Evolutionary conservation across 2,888 invertebrate genomes (phyloP), one percentile per base, ranked within the genome.

Genomic region (Maniola hyperantus): DNA sequence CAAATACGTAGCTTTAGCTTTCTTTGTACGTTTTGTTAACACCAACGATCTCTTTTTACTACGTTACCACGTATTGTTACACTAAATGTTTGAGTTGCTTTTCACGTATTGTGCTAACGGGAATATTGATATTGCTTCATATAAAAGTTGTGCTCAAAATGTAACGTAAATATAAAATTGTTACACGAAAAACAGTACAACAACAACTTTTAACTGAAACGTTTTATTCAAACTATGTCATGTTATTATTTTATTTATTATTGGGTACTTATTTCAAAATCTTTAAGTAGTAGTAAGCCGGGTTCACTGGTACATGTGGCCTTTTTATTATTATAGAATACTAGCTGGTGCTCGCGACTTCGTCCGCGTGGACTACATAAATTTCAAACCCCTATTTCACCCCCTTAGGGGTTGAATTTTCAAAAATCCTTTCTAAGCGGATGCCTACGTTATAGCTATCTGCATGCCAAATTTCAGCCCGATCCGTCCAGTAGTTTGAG

Each of bases 31-130:
- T 34, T 53, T 53, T 53, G 34, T 53, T 53, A n/a, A 2, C 39
- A n/a, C 8, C 39, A 53, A 11, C 11, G 11, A 39, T 39, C 11
- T 39, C 39, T 39, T 39, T 39, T 10, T 39, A 39, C 39, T 39
- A 2, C 39, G 39, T 39, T 53, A 34, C 34, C 33, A 33, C 53
- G 34, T 33, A n/a, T 53, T 53, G 53, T 53, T 53, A 34, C n/a
- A n/a, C n/a, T 50, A n/a, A n/a, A 6, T 26, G n/a, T n/a, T 53
- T 34, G 34, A 53, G 53, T 53, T 53, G 53, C 53, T 53, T 44
- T 44, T 44, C 44, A 34, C 34, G 51, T 53, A n/a, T 50, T 20
- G 50, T 53, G 33, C 33, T 53, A 33, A 26, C n/a, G 34, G 34
- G 2, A 53, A 53, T 53, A 53, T 53, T 53, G 33, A 7, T 53